These are phyloP conservation scores for Mnemiopsis leidyi DNA, from an alignment of 37 sponge, comb jelly and placozoan genomes.

Conservation along the genomic window DNA sequence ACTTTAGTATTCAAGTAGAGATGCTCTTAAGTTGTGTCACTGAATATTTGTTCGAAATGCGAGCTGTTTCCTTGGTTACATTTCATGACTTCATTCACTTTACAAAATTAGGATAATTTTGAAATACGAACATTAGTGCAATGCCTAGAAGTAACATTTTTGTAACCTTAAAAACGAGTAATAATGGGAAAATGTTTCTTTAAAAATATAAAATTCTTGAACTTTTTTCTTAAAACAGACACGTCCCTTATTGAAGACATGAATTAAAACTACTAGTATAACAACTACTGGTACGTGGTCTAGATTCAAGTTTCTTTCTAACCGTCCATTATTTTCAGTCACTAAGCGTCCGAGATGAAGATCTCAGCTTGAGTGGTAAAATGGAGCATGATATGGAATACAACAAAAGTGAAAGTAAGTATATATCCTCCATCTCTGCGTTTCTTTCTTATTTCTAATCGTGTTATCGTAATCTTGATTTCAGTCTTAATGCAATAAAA, in stretches of 20 bases:
- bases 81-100: background rate
- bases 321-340: background rate
- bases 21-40: background rate
- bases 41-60: background rate
- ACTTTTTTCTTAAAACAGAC: too few species aligned
- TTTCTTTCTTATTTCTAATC: too few species aligned
- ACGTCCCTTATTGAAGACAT: too few species aligned
- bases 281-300: too few species aligned
- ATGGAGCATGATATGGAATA: constrained; percentile 32
- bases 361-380: constrained; percentile 33
- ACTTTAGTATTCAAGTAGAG: background rate
- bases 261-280: too few species aligned
- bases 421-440: background rate
- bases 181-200: too few species aligned
- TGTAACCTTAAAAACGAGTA: too few species aligned
- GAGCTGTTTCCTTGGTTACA: background rate
- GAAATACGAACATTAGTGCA: background rate
- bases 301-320: too few species aligned
- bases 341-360: background rate
- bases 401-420: constrained; percentile 59
- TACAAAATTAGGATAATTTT: background rate
- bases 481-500: too few species aligned
- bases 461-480: too few species aligned
- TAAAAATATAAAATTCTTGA: too few species aligned
- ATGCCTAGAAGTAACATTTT: too few species aligned